Percentiles rank a stretch among this genome's conserved stretches.
These are phyloP conservation scores for Sebastes minor DNA, from an alignment of 2,797 vertebrate genomes.

Conservation along the genomic window DNA sequence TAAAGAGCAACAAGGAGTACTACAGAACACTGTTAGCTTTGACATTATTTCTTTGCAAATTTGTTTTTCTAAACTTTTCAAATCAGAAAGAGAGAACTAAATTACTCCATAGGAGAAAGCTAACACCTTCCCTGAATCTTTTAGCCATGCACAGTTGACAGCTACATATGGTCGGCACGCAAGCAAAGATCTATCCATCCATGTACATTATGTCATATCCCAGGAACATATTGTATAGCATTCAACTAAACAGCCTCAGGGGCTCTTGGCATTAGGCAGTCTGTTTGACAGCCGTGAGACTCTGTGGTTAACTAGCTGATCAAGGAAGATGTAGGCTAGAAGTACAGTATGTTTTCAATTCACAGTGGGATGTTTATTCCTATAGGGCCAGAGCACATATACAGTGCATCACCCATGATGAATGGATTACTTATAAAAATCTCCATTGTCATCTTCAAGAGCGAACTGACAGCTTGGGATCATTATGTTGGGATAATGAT, in stretches of 20 bases:
- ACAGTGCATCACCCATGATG: not conserved
- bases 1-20: not conserved
- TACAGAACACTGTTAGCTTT: not conserved
- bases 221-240: not conserved
- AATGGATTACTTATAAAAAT: conserved; percentile 3
- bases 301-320: conserved; percentile 16
- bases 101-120: not conserved
- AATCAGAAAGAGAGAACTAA: not conserved
- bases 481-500: not conserved
- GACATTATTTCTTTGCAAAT: not conserved
- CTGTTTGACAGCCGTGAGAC: conserved; percentile 33
- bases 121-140: conserved; percentile 12
- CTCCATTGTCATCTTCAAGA: not conserved
- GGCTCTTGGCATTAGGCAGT: conserved; percentile 12
- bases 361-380: conserved; percentile 11
- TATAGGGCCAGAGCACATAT: not conserved
- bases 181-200: conserved; percentile 12
- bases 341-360: not conserved
- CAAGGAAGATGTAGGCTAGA: conserved; percentile 10
- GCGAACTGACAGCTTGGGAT: not conserved
- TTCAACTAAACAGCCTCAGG: conserved; percentile 18
- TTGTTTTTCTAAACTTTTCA: not conserved
- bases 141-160: not conserved
- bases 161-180: not conserved
- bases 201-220: conserved; percentile 32